A percentile compares a stretch with the other conserved stretches of the same genome.
These are phyloP conservation scores for Caranx melampygus DNA, from an alignment of 2,113 vertebrate genomes.

Conservation along the genomic window DNA sequence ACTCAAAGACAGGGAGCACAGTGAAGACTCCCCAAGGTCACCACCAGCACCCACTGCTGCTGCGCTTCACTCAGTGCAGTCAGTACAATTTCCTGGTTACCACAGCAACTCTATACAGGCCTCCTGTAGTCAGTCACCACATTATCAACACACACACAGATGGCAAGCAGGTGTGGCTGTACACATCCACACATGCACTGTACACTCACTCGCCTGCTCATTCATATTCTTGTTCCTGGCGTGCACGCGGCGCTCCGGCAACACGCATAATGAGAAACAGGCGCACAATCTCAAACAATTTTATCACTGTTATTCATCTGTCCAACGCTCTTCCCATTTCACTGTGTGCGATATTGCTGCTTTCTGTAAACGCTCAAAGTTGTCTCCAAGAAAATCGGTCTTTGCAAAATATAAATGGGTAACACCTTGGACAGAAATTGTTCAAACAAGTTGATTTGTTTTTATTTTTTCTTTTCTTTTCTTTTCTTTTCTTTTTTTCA, in stretches of 20 bases:
- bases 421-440: constrained; percentile 5
- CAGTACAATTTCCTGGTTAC: constrained; percentile 71
- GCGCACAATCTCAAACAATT: constrained; percentile 1
- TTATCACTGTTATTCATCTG: constrained; percentile 47
- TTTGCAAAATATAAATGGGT: constrained; percentile 14
- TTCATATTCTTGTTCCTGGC: constrained; percentile 9
- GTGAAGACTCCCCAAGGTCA: constrained; percentile 77
- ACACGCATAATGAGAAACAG: constrained; percentile 13
- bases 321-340: constrained; percentile 12
- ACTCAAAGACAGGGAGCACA: constrained; percentile 50
- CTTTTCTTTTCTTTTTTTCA: background rate
- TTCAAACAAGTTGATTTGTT: background rate
- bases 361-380: constrained; percentile 19
- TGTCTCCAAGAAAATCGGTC: background rate
- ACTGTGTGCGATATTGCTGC: background rate
- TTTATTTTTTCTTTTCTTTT: background rate
- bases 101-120: constrained; percentile 76
- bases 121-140: constrained; percentile 59
- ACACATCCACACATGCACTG: constrained; percentile 14
- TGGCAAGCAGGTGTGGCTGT: constrained; percentile 34
- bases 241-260: background rate
- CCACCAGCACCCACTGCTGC: constrained; percentile 58
- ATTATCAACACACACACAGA: constrained; percentile 62
- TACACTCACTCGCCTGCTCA: constrained; percentile 17
- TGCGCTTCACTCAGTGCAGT: constrained; percentile 53